Evolutionary conservation across 2,888 invertebrate genomes (phyloP), one percentile per base, ranked within the genome.

Genomic region (Melieria crassipennis): DNA sequence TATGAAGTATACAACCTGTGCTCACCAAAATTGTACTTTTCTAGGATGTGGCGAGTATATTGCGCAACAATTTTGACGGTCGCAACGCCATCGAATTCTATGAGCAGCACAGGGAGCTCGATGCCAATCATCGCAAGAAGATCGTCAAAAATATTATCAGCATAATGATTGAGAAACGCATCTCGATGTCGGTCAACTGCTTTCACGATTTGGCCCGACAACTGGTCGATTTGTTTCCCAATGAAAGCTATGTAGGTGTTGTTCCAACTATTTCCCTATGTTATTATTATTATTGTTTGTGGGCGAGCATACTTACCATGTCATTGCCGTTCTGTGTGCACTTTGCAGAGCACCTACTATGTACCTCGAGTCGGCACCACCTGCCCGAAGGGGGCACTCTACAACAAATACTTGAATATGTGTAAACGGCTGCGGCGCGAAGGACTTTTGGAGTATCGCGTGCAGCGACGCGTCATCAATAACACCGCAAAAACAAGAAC

Each of bases 191-290:
- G 4, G 74, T 73, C 3, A 61, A 57, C 1, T 69, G 65, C 43
- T 78, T 79, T 60, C 57, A 60, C 4, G 65, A 65, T 16, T 69
- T 79, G 13, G 74, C 77, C n/a, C 52, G 67, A 6, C 77, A 80
- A 50, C 68, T 80, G 43, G 57, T 78, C 11, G 67, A 73, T 13
- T 46, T 79, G 7, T 77, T 80, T 69, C 79, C 79, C 11, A 76
- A 70, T 9, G 80, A 80, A 65, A 71, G 60, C 16, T 45, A 50
- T 42, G 73, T 70, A 65, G 65, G 70, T 65, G 7, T 16, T 7
- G 30, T 30, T 30, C 30, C 30, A 30, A 30, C 11, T 13, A 11
- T 11, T 42, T 1, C 2, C 5, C 9, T 16, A 48, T 16, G 16
- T 48, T 6, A 9, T n/a, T 45, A 13, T 7, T 55, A 42, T 47